Base-by-base conservation (phyloP, 2,888 invertebrate genomes). In the Pycnomerus fuliginosus region DNA sequence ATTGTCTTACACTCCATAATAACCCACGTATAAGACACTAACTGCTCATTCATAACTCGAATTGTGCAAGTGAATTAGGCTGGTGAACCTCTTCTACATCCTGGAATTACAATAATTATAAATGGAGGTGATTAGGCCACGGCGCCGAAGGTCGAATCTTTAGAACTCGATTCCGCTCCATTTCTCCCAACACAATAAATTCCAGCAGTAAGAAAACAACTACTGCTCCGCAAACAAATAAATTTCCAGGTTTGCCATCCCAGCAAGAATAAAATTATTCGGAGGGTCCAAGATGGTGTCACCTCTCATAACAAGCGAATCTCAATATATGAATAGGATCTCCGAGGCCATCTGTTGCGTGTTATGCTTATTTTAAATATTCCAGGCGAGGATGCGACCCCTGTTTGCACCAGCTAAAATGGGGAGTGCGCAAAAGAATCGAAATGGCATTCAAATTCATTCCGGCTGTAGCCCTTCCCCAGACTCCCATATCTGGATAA, bases 1-100 rank as follows among this genome's bases (percentile, higher is more conserved):
- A 69, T 69, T 68, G 67, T 68, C 68, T 69, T 67, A 66, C 67
- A 66, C 67, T 63, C 64, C 55, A 61, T 65, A 65, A 65, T 65
- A 65, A 64, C 63, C 61, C 50, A 56, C 61, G 61, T 62, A 58
- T 61, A 59, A 57, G 67, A 65, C 65, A 62, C 62, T 64, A 63
- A 67, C 63, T 65, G 62, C 64, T 66, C 65, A 62, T 67, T 67
- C 63, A 65, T 66, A 67, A 65, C 65, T 65, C 63, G 65, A 55
- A 56, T 59, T 55, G 58, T 56, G 63, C 59, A 53, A 61, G 59
- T 61, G 60, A 59, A 61, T 64, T 62, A 60, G 53, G 46, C 50
- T 55, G 53, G 59, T 59, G 62, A 62, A 62, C 58, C 47, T n/a
- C n/a, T n/a, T n/a, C n/a, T n/a, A n/a, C n/a, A n/a, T n/a, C 34